Evolutionary conservation across 2,888 invertebrate species (phyloP).

Genomic region (Syrphus vitripennis): DNA sequence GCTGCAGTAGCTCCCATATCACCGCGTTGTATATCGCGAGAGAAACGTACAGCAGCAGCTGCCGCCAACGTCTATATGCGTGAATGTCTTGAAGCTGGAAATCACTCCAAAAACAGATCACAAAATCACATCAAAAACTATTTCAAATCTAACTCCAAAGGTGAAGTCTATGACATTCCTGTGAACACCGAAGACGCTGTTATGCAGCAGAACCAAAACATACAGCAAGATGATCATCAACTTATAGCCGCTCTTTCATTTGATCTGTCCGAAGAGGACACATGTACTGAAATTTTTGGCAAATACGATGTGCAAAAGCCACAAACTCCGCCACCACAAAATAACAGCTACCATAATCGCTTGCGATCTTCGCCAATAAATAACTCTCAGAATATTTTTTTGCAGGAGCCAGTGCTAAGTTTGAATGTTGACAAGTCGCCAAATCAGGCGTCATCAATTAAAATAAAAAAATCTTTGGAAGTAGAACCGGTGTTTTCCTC

Average conservation of each 20-base stretch:
- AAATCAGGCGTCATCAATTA: conserved; percentile 80
- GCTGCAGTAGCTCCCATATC: conserved; percentile 4
- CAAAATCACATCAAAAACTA: conserved; percentile 77
- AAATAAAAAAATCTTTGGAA: conserved; percentile 79
- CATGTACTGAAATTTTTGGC: conserved; percentile 71
- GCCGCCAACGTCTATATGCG: conserved; percentile 51
- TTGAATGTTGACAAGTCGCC: conserved; percentile 80
- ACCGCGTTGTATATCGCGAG: conserved; percentile 28
- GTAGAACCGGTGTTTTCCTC: conserved; percentile 79
- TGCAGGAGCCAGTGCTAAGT: conserved; percentile 80
- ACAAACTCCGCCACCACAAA: conserved; percentile 58
- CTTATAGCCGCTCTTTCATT: conserved; percentile 65
- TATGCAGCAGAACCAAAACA: conserved; percentile 1
- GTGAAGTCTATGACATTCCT: conserved; percentile 54
- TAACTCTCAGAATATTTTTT: conserved; percentile 79
- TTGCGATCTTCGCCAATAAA: conserved; percentile 58
- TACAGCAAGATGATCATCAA: conserved; percentile 54
- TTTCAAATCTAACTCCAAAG: conserved; percentile 76
- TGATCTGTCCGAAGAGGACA: conserved; percentile 72
- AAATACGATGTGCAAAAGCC: conserved; percentile 54
- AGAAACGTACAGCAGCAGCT: conserved; percentile 38
- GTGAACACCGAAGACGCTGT: conserved; percentile 15
- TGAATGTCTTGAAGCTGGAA: conserved; percentile 47
- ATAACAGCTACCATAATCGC: conserved; percentile 44
- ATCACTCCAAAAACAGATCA: conserved; percentile 74